These are phyloP conservation scores for Vesta saturnalis DNA, from an alignment of 2,888 invertebrate species.

Conservation along the genomic window DNA sequence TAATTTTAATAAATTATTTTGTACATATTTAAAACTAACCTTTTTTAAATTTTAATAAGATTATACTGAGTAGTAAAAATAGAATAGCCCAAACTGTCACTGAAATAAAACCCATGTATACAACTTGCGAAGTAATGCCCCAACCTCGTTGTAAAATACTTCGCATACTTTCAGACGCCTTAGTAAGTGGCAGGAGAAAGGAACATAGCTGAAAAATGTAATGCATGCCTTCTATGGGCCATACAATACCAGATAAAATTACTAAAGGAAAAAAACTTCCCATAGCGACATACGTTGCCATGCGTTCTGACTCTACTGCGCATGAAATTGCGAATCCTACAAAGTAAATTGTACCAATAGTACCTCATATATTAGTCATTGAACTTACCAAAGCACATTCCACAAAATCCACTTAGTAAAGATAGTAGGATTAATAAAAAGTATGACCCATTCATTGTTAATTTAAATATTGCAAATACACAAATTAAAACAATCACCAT, in stretches of 20 bases:
- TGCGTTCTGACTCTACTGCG: constrained; percentile 82
- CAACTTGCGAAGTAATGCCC: constrained; percentile 80
- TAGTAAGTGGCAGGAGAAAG: constrained; percentile 84
- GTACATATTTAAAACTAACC: constrained; percentile 70
- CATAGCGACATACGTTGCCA: constrained; percentile 85
- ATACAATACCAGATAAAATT: constrained; percentile 89
- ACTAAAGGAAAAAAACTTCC: constrained; percentile 89
- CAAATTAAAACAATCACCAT: constrained; percentile 81
- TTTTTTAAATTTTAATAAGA: constrained; percentile 83
- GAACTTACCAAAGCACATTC: constrained; percentile 88
- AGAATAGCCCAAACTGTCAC: constrained; percentile 86
- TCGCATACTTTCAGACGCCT: constrained; percentile 89
- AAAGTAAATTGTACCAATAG: constrained; percentile 28
- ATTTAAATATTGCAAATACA: constrained; percentile 79
- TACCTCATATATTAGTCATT: not conserved
- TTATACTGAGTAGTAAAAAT: constrained; percentile 81
- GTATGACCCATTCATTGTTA: constrained; percentile 81
- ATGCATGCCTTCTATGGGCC: constrained; percentile 96
- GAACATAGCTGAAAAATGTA: constrained; percentile 76
- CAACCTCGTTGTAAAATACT: constrained; percentile 90
- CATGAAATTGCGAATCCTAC: constrained; percentile 85
- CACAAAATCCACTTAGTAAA: constrained; percentile 86
- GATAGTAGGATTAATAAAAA: constrained; percentile 79
- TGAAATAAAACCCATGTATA: constrained; percentile 89
- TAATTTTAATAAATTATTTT: too few species aligned